A percentile compares a stretch with the other conserved stretches of the same genome.
Conservation (phyloP, 2,113 vertebrate genomes). For the Otolemur garnettii region DNA sequence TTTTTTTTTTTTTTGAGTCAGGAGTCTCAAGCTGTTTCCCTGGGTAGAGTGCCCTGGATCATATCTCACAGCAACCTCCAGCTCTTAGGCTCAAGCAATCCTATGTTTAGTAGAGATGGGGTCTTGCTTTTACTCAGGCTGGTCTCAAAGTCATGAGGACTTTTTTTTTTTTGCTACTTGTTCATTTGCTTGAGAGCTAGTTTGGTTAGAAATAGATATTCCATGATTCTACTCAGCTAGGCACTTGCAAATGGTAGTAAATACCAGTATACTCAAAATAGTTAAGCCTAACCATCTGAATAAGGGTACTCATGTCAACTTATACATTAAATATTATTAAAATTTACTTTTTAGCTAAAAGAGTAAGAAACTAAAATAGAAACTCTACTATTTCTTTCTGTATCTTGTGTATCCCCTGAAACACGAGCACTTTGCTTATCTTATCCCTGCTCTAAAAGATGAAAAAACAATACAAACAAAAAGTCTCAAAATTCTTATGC, state of each 20-base stretch:
- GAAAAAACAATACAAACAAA: neutral
- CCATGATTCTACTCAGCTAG: neutral
- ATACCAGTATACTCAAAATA: neutral
- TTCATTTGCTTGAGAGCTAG: conserved; percentile 18
- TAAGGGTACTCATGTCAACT: conserved; percentile 36
- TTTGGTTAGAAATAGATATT: conserved; percentile 51
- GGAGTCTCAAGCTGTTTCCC: no score
- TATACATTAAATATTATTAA: conserved; percentile 25
- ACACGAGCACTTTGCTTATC: neutral
- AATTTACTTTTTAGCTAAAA: conserved; percentile 43
- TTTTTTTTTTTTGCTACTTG: neutral
- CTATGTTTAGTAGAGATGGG: no score
- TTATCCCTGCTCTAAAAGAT: neutral
- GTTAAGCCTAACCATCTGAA: neutral
- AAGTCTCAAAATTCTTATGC: neutral
- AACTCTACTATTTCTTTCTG: neutral
- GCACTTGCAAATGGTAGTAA: neutral
- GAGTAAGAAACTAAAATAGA: conserved; percentile 33
- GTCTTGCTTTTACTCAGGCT: no score
- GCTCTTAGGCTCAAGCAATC: no score
- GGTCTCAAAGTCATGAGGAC: no score
- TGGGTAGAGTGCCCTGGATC: no score
- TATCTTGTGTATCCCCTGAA: neutral
- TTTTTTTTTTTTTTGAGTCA: neutral
- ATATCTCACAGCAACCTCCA: no score